A percentile compares a stretch with the other conserved stretches of the same genome.
Conservation (phyloP, 2,113 vertebrate genomes). For the Scomber japonicus region DNA sequence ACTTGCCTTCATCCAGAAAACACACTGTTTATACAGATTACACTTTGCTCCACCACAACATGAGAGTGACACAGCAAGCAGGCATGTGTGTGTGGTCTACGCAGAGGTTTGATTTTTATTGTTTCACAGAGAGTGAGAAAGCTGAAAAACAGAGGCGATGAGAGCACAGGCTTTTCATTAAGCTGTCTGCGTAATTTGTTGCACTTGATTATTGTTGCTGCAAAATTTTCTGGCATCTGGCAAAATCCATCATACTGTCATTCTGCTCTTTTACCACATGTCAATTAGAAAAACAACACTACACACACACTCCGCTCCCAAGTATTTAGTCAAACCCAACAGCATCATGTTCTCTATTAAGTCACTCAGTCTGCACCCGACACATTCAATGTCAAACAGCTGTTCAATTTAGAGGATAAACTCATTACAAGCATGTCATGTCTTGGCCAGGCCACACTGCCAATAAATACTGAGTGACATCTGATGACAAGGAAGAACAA, state of each 20-base stretch:
- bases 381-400: slow-evolving; percentile 51
- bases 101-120: slow-evolving; percentile 1
- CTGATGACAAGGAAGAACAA: slow-evolving; percentile 10
- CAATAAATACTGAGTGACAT: slow-evolving; percentile 41
- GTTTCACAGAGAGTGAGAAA: slow-evolving; percentile 4
- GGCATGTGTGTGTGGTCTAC: slow-evolving; percentile 36
- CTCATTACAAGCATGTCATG: slow-evolving; percentile 57
- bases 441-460: slow-evolving; percentile 8
- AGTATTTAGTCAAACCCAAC: slow-evolving; percentile 15
- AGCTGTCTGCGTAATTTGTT: slow-evolving; percentile 26
- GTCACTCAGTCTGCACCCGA: slow-evolving; percentile 10
- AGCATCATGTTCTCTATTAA: slow-evolving; percentile 38
- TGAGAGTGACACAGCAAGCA: slow-evolving; percentile 19
- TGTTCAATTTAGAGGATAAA: slow-evolving; percentile 42
- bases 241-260: slow-evolving; percentile 2
- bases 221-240: slow-evolving; percentile 1
- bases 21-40: slow-evolving; percentile 49
- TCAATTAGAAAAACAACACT: slow-evolving; percentile 30
- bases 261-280: slow-evolving; percentile 17
- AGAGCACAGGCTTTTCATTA: not conserved
- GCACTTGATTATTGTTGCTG: not conserved
- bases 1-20: not conserved
- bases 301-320: not conserved
- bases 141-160: not conserved
- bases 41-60: slow-evolving; percentile 16